Base-by-base conservation (phyloP, 2,888 invertebrate species). In the Drosophila multiciliata region DNA sequence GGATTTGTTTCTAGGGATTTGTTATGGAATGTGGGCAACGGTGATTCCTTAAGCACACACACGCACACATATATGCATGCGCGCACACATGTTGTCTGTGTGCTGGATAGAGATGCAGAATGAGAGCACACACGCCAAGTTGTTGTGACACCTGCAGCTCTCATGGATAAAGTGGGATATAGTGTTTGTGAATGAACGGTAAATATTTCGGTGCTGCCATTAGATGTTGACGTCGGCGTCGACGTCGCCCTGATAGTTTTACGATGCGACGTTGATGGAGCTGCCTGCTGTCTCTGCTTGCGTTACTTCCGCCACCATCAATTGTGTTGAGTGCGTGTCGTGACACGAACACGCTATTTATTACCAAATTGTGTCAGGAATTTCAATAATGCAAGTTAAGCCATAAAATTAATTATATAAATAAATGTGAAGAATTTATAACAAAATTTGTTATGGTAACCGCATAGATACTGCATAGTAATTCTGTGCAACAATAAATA, bases 121-220 rank as follows among this genome's bases (percentile, higher is more conserved):
- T 5, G 57, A 20, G 17, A 42, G 20, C 32, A 11, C 63, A 55
- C 40, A 66, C 55, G 65, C 64, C 66, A 59, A 62, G 52, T 58
- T 70, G 53, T 62, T 80, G 66, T 77, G 87, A 87, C 82, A 86
- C 69, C 87, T 72, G 89, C 80, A 62, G 81, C 60, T 35, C 58
- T 59, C 54, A 59, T 40, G 64, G 42, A 49, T 38, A 57, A 49
- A 55, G 29, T 4, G 36, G 36, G 45, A 45, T 15, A 15, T 15
- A 75, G 36, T 52, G 80, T 63, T 53, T 36, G 61, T 38, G 54
- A 40, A 62, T 40, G 52, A 40, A 60, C 23, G 64, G 40, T 70
- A 69, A 70, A 71, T 68, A 76, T 76, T 55, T 70, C 57, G 61
- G 40, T 45, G 57, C 64, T 73, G 66, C 78, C 69, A 89, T 89